Base-by-base conservation (phyloP, 2,797 vertebrate species). In the Aplochiton taeniatus region DNA sequence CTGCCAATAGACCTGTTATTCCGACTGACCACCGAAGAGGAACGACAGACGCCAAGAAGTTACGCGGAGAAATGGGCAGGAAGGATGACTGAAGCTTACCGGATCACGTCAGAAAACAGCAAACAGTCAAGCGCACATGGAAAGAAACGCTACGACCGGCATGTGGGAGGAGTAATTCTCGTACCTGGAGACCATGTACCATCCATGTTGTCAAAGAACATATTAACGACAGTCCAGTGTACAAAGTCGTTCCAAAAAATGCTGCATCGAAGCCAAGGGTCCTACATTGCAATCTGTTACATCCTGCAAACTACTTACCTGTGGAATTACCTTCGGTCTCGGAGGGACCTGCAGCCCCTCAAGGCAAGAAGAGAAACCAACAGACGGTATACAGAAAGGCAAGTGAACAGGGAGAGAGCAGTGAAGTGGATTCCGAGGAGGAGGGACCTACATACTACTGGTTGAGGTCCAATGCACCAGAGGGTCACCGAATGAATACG, bases 11-110 rank as follows among this genome's bases (percentile, higher is more conserved):
- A 79, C 6, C 13, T 72, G 18, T 7, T 74, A 1, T 74, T 76
- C 53, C 55, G 66, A 0, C 3, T 55, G 19, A 31, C 1, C 3
- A 20, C n/a, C 11, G 17, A 48, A 11, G 44, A 18, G 18, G 18
- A 49, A 4, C 17, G 9, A 7, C 8, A 6, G 1, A 54, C 58
- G 18, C 62, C 14, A 8, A 62, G 50, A 45, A 44, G 54, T 8
- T 76, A 70, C 61, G 68, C 62, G 5, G 31, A 74, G 31, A 65
- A 78, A 8, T 69, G 68, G 70, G 54, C 53, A n/a, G 44, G 3
- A 0, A 17, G 43, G 11, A 72, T 68, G 71, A 58, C n/a, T 1
- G 66, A 77, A 57, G 60, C 61, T 0, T 73, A 58, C 49, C 13
- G 13, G 11, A 45, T 69, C 0, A 63, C 66, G 1, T 13, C 48